Conservation (phyloP, 2,888 invertebrate genomes). For the Dasysyrphus tricinctus region DNA sequence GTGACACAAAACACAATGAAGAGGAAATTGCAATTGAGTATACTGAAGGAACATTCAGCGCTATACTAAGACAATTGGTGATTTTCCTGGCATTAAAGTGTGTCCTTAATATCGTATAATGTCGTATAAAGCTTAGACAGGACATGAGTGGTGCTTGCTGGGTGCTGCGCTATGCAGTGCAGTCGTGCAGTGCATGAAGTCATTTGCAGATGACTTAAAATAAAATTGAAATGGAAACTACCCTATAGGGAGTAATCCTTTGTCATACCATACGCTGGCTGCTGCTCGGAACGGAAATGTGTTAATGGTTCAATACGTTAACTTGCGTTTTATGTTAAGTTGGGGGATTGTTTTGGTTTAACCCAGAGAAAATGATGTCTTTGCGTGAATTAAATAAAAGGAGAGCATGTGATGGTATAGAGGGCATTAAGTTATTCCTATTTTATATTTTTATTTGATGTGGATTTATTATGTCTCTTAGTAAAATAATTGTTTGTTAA, state of each 20-base stretch:
- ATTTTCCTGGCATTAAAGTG: conserved; percentile 34
- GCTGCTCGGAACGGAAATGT: not conserved
- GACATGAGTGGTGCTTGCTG: conserved; percentile 19
- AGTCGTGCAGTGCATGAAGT: conserved; percentile 27
- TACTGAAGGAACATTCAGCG: conserved; percentile 4
- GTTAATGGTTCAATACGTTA: conserved; percentile 39
- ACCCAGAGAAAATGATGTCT: not conserved
- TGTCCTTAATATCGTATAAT: conserved; percentile 19
- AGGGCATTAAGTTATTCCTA: not conserved
- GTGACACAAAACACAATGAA: conserved; percentile 54
- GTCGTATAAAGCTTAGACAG: conserved; percentile 6
- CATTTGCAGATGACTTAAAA: conserved; percentile 39
- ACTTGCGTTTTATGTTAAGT: conserved; percentile 17
- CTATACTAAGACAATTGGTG: conserved; percentile 31
- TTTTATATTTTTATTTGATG: not conserved
- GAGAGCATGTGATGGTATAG: not conserved
- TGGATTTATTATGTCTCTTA: no score
- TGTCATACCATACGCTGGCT: no score
- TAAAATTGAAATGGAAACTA: conserved; percentile 33
- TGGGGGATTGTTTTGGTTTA: not conserved
- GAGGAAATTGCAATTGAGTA: conserved; percentile 57
- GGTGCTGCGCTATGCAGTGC: not conserved
- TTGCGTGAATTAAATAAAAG: conserved; percentile 2
- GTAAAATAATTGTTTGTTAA: no score
- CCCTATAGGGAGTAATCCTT: not conserved